phyloP scores from a whole-genome alignment of 2,797 vertebrate genomes.

The Neosilurus hyrtlii region DNA sequence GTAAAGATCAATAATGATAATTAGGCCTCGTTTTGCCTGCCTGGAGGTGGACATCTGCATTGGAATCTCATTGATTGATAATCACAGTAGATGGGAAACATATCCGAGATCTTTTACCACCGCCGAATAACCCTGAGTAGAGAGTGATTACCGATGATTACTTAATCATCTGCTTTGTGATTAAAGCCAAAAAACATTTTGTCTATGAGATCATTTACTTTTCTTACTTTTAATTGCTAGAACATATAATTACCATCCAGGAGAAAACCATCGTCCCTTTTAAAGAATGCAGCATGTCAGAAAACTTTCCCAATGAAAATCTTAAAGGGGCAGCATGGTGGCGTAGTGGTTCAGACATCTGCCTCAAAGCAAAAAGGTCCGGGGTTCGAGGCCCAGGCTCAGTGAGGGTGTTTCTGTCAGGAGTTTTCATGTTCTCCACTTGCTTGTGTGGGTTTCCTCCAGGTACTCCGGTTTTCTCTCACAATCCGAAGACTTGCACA shows the following conservation, averaged over 20 bases:
- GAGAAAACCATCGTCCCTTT: background rate
- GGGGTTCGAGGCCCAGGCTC: no score
- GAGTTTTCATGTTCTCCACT: no score
- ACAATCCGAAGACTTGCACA: no score
- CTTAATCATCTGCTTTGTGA: constrained; percentile 8
- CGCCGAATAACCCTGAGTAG: constrained; percentile 57
- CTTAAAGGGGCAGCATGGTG: background rate
- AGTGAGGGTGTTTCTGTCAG: no score
- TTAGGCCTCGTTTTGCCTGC: constrained; percentile 45
- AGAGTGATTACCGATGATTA: constrained; percentile 37
- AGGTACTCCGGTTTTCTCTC: no score
- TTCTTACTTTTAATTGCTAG: background rate
- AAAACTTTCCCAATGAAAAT: background rate
- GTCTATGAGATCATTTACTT: constrained; percentile 1
- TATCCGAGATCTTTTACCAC: constrained; percentile 54
- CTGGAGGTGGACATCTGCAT: constrained; percentile 53
- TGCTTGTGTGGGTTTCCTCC: no score
- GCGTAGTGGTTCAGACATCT: no score
- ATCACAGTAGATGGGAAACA: constrained; percentile 54
- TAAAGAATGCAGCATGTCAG: background rate
- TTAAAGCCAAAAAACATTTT: constrained; percentile 1
- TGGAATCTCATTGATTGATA: constrained; percentile 48
- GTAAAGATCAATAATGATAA: constrained; percentile 62
- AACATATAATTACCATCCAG: background rate
- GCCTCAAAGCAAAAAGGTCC: no score